These are phyloP conservation scores for Asarcornis scutulata DNA, from an alignment of 2,113 vertebrate genomes.

Conservation along the genomic window DNA sequence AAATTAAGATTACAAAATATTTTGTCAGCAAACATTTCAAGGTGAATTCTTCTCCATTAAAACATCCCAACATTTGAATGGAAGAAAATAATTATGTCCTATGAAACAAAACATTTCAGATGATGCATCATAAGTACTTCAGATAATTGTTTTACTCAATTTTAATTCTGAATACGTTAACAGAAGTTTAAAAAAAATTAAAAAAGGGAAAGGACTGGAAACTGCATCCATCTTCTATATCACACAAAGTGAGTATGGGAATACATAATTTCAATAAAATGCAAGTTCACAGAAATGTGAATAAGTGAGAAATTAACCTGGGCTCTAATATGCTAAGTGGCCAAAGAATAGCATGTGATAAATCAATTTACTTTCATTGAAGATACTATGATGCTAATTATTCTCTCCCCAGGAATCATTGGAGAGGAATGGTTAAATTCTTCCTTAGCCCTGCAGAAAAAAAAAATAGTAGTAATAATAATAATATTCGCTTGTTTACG, in stretches of 20 bases:
- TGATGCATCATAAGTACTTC: background rate
- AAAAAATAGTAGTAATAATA: background rate
- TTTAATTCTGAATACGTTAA: background rate
- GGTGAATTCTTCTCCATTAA: background rate
- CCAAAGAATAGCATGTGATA: background rate
- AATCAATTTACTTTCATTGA: background rate
- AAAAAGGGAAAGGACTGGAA: background rate
- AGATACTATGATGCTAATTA: background rate
- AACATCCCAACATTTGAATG: background rate
- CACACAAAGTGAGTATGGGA: background rate
- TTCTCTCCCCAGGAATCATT: background rate
- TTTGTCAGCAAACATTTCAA: slow-evolving; percentile 52
- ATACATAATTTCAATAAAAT: background rate
- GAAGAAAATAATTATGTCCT: background rate
- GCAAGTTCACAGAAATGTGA: background rate
- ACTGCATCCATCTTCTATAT: background rate
- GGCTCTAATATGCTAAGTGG: background rate
- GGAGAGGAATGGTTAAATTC: background rate
- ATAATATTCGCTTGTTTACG: background rate
- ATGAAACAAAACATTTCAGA: background rate
- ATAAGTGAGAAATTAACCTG: background rate
- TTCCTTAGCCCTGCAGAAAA: background rate
- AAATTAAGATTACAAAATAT: slow-evolving; percentile 70
- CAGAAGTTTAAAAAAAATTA: background rate
- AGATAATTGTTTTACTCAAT: background rate